A percentile compares a stretch with the other conserved stretches of the same genome.
Conservation (phyloP, 2,888 invertebrate genomes). For the Coleophora flavipennella region DNA sequence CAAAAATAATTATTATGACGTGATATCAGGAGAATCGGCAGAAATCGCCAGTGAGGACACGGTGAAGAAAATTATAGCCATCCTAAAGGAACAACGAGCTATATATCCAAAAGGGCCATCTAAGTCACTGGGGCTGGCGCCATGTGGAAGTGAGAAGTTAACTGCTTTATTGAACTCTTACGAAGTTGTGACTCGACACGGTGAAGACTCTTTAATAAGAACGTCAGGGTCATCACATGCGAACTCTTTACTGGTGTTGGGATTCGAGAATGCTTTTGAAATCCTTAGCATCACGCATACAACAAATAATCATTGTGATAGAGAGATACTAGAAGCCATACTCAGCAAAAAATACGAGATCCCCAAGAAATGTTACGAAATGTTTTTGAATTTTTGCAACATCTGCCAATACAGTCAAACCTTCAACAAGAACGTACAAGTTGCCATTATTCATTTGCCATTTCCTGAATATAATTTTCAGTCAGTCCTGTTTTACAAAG, state of each 20-base stretch:
- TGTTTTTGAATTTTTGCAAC: not conserved
- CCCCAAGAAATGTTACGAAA: not conserved
- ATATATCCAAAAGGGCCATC: too few relatives aligned
- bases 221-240: too few relatives aligned
- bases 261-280: not conserved
- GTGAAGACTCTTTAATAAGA: too few relatives aligned
- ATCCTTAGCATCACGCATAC: not conserved
- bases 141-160: too few relatives aligned
- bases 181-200: too few relatives aligned
- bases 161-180: too few relatives aligned
- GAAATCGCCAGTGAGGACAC: too few relatives aligned
- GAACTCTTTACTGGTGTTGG: not conserved
- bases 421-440: not conserved
- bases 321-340: not conserved
- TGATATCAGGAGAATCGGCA: too few relatives aligned
- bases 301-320: not conserved
- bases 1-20: too few relatives aligned
- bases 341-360: not conserved
- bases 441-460: not conserved
- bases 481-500: slow-evolving; percentile 8
- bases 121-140: too few relatives aligned
- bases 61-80: too few relatives aligned
- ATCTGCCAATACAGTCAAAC: not conserved
- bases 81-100: too few relatives aligned
- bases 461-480: not conserved